phyloP scores from a whole-genome alignment of 2,113 vertebrate genomes.

The Scalopus aquaticus region DNA sequence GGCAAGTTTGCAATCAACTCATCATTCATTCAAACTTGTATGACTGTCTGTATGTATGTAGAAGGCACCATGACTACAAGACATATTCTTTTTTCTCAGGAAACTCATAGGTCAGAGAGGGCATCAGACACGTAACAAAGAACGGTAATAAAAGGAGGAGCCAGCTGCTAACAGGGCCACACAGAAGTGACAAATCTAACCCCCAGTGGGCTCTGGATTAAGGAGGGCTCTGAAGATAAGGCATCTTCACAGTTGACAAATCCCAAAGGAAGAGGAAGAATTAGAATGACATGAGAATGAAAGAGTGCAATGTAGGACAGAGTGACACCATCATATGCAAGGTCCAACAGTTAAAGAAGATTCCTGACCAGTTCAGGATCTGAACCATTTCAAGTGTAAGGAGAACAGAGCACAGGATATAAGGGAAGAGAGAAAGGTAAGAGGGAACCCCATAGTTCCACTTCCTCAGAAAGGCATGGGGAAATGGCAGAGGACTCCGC shows the following conservation, averaged over 20 bases:
- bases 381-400: background rate
- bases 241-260: background rate
- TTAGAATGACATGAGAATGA: background rate
- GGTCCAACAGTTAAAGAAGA: background rate
- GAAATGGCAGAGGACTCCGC: background rate
- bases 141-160: background rate
- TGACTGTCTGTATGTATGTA: background rate
- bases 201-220: background rate
- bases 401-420: background rate
- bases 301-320: background rate
- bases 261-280: background rate
- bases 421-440: background rate
- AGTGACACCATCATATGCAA: background rate
- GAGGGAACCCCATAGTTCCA: background rate
- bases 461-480: background rate
- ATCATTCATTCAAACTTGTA: background rate
- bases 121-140: background rate
- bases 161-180: background rate
- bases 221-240: background rate
- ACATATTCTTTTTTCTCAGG: background rate
- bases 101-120: background rate
- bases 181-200: background rate
- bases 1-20: background rate
- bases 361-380: background rate
- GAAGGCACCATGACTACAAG: background rate